Evolutionary conservation across 2,888 invertebrate genomes (phyloP).

Genomic region (Habrosyne pyritoides): DNA sequence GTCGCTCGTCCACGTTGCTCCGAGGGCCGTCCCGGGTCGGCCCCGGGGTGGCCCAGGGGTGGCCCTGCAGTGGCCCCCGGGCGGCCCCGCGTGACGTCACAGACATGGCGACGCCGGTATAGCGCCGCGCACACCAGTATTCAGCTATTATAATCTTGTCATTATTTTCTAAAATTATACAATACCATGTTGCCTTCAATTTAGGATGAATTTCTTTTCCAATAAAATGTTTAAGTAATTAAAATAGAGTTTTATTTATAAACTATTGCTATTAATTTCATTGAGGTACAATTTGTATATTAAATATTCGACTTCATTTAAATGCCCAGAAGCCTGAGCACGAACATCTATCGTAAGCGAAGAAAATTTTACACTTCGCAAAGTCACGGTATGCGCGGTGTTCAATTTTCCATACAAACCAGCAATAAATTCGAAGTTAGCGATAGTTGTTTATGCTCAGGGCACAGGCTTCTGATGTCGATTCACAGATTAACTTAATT

Average conservation of each 20-base stretch:
- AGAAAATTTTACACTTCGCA: too few relatives aligned
- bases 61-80: too few relatives aligned
- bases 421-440: too few relatives aligned
- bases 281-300: not conserved
- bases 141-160: slow-evolving; percentile 51
- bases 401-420: too few relatives aligned
- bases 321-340: too few relatives aligned
- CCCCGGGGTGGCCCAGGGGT: too few relatives aligned
- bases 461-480: too few relatives aligned
- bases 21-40: too few relatives aligned
- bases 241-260: slow-evolving; percentile 62
- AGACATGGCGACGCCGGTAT: not conserved
- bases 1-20: slow-evolving; percentile 33
- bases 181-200: slow-evolving; percentile 84
- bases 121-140: slow-evolving; percentile 18
- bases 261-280: slow-evolving; percentile 7
- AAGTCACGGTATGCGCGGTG: too few relatives aligned
- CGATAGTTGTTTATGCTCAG: too few relatives aligned
- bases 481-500: too few relatives aligned
- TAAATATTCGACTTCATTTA: not conserved
- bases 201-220: slow-evolving; percentile 80
- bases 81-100: not conserved
- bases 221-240: slow-evolving; percentile 82
- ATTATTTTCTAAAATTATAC: slow-evolving; percentile 72
- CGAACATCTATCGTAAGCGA: too few relatives aligned